These are phyloP conservation scores for Cyrtonyx montezumae DNA, from an alignment of 2,113 vertebrate species.

Conservation along the genomic window DNA sequence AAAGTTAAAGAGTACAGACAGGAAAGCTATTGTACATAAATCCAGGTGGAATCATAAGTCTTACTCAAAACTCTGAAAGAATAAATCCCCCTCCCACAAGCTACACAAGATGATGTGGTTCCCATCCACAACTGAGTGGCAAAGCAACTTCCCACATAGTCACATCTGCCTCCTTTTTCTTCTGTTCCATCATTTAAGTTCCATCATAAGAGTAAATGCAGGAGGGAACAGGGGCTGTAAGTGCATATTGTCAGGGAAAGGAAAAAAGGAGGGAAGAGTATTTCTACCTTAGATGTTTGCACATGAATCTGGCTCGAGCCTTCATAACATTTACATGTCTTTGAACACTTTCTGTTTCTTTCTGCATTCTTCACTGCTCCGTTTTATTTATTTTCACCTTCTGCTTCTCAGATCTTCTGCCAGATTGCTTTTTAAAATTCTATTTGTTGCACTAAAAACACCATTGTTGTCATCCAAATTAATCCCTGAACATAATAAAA, in stretches of 20 bases:
- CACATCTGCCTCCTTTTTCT: slow-evolving; percentile 53
- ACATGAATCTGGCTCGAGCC: slow-evolving; percentile 45
- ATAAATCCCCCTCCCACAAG: slow-evolving; percentile 47
- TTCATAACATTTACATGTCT: neutral
- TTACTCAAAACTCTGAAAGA: slow-evolving; percentile 55
- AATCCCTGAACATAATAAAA: slow-evolving; percentile 62
- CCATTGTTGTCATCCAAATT: slow-evolving; percentile 64
- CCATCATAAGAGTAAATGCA: neutral
- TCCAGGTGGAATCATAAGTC: slow-evolving; percentile 63
- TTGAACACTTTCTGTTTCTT: slow-evolving; percentile 70
- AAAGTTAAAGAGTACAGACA: slow-evolving; percentile 61
- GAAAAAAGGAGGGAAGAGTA: slow-evolving; percentile 1
- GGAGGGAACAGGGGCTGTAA: neutral
- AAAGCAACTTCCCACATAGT: slow-evolving; percentile 55
- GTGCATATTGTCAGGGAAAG: neutral
- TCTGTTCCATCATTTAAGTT: neutral
- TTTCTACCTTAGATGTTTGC: slow-evolving; percentile 15
- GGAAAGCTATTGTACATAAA: slow-evolving; percentile 58
- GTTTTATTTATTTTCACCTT: slow-evolving; percentile 65
- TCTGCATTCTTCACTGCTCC: slow-evolving; percentile 59
- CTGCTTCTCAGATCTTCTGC: slow-evolving; percentile 63
- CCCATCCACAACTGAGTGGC: slow-evolving; percentile 50
- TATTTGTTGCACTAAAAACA: slow-evolving; percentile 58
- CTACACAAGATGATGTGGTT: slow-evolving; percentile 38
- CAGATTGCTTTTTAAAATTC: slow-evolving; percentile 57